These are phyloP conservation scores for Solea solea DNA, from an alignment of 2,113 vertebrate genomes.

Conservation along the genomic window DNA sequence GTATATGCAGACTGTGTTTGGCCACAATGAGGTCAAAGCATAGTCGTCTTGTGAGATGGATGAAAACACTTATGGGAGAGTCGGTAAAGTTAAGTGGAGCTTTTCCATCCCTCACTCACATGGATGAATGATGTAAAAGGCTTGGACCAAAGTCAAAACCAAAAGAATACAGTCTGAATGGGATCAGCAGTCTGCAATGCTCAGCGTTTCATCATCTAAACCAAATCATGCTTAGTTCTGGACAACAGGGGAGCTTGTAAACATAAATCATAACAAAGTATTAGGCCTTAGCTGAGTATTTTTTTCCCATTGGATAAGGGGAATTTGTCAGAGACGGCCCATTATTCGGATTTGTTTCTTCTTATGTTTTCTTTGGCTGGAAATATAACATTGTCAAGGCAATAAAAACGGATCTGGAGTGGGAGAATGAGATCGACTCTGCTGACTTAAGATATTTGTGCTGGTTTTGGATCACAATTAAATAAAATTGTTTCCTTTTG, in stretches of 20 bases:
- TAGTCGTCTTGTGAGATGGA: conserved; percentile 41
- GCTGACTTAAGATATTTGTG: conserved; percentile 52
- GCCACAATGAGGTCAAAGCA: conserved; percentile 24
- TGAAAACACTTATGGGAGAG: conserved; percentile 52
- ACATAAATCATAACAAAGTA: conserved; percentile 41
- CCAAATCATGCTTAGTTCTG: conserved; percentile 49
- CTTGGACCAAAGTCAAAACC: conserved; percentile 55
- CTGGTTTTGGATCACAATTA: conserved; percentile 44
- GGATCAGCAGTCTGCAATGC: conserved; percentile 49
- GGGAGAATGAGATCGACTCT: conserved; percentile 23
- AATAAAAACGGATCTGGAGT: conserved; percentile 55
- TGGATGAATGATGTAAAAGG: conserved; percentile 47
- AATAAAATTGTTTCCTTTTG: conserved; percentile 56
- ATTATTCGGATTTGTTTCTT: conserved; percentile 36
- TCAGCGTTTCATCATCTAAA: conserved; percentile 55
- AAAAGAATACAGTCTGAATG: conserved; percentile 47
- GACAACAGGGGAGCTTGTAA: conserved; percentile 51
- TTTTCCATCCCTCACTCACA: conserved; percentile 38
- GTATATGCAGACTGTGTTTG: background rate
- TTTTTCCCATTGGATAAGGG: conserved; percentile 20
- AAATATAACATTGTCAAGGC: conserved; percentile 29
- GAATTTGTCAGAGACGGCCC: conserved; percentile 26
- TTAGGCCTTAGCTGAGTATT: background rate
- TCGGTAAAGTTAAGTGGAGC: conserved; percentile 39
- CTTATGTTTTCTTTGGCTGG: conserved; percentile 35